These are phyloP conservation scores for Gonioctena quinquepunctata DNA, from an alignment of 1,140 invertebrate species.

Conservation along the genomic window DNA sequence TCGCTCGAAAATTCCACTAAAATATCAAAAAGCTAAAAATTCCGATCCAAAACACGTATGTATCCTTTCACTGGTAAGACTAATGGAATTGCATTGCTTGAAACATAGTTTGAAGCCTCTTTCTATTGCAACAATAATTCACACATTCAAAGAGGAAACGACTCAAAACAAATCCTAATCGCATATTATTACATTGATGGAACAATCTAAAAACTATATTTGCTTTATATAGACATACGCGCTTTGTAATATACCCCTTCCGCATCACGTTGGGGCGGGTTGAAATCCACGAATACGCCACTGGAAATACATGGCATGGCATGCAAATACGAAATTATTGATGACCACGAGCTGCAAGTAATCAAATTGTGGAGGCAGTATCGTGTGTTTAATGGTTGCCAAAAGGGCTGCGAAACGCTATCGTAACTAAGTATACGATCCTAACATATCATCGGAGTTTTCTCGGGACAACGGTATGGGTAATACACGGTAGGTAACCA, in stretches of 20 bases:
- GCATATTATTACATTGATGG: background rate
- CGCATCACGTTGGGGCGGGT: background rate
- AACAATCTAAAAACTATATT: background rate
- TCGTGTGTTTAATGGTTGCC: background rate
- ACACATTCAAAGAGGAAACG: too few relatives aligned
- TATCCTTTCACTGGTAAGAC: too few relatives aligned
- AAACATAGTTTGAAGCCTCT: too few relatives aligned
- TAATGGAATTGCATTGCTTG: too few relatives aligned
- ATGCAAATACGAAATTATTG: conserved; percentile 8
- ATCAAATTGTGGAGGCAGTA: background rate
- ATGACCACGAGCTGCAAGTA: background rate
- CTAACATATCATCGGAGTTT: background rate
- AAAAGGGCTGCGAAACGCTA: background rate
- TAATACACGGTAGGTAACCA: background rate
- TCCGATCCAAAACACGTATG: too few relatives aligned
- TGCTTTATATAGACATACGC: background rate
- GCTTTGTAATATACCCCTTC: background rate
- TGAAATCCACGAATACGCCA: background rate
- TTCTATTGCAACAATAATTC: too few relatives aligned
- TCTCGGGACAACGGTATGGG: background rate
- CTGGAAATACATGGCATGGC: background rate
- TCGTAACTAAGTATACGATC: background rate
- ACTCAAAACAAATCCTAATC: too few relatives aligned
- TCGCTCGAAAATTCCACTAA: too few relatives aligned
- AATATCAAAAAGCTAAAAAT: too few relatives aligned